Conservation (phyloP, 2,113 vertebrate genomes). For the Strix uralensis region DNA sequence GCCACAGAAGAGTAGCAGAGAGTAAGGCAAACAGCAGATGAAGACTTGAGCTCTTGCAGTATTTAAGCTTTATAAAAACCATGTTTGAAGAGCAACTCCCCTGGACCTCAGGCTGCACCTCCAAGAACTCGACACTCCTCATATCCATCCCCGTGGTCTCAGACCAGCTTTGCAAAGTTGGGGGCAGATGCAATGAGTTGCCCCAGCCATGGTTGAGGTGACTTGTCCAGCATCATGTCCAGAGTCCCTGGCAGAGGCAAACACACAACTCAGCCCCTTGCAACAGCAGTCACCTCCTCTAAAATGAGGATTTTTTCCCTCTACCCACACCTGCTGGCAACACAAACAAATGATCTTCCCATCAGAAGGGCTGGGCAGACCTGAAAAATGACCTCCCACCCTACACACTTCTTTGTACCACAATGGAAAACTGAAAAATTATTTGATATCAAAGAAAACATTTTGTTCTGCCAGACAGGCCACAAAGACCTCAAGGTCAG, state of each 20-base stretch:
- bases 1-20: not conserved
- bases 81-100: not conserved
- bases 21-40: not conserved
- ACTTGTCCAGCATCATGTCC: not conserved
- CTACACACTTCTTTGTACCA: not conserved
- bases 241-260: not conserved
- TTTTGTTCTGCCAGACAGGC: constrained; percentile 10
- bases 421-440: not conserved
- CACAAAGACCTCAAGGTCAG: not conserved
- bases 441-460: not conserved
- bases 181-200: not conserved
- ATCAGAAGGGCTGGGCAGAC: not conserved
- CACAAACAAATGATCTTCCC: not conserved
- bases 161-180: not conserved
- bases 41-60: not conserved
- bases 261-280: not conserved
- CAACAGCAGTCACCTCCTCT: not conserved
- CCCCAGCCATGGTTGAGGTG: not conserved
- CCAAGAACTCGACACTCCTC: not conserved
- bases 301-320: accelerated
- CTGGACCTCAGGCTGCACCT: not conserved
- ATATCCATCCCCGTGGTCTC: not conserved
- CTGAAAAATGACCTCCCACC: not conserved
- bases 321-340: not conserved
- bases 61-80: not conserved